These are phyloP conservation scores for Strongylocentrotus purpuratus DNA, from an alignment of 35 echinoderm and acorn worm genomes.

Conservation along the genomic window DNA sequence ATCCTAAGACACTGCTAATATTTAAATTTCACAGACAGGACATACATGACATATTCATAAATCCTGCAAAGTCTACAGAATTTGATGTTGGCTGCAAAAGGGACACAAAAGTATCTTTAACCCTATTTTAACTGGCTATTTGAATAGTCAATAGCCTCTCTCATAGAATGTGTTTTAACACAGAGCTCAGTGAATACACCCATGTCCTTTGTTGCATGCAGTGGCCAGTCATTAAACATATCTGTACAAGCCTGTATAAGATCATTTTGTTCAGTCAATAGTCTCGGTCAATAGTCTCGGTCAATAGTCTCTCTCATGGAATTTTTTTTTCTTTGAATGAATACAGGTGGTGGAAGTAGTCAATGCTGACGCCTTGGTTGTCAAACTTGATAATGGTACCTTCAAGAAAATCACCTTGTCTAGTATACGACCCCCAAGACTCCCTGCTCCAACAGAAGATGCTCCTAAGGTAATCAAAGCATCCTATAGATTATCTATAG, in stretches of 20 bases:
- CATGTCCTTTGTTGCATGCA: not conserved
- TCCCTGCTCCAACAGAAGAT: constrained; percentile 68
- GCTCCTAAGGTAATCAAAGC: constrained; percentile 66
- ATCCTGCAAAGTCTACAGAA: too few species aligned
- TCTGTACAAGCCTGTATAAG: not conserved
- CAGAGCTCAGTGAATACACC: too few species aligned
- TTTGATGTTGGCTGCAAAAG: too few species aligned
- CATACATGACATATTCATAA: too few species aligned
- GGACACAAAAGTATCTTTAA: too few species aligned
- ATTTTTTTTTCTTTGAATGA: too few species aligned
- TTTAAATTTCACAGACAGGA: too few species aligned
- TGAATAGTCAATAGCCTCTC: too few species aligned
- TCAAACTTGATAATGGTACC: constrained; percentile 73
- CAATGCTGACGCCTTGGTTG: constrained; percentile 92
- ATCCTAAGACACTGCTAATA: too few species aligned
- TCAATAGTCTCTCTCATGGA: not conserved
- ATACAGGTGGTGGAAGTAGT: constrained; percentile 92
- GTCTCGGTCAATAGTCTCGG: not conserved
- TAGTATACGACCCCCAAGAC: constrained; percentile 90
- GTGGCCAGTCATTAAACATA: not conserved
- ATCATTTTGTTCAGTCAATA: not conserved
- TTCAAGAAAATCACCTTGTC: constrained; percentile 89
- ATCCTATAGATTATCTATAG: not conserved
- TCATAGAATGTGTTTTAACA: too few species aligned
- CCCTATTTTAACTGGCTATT: too few species aligned